phyloP scores from a whole-genome alignment of 1,140 invertebrate species.

The Anastrepha ludens region DNA sequence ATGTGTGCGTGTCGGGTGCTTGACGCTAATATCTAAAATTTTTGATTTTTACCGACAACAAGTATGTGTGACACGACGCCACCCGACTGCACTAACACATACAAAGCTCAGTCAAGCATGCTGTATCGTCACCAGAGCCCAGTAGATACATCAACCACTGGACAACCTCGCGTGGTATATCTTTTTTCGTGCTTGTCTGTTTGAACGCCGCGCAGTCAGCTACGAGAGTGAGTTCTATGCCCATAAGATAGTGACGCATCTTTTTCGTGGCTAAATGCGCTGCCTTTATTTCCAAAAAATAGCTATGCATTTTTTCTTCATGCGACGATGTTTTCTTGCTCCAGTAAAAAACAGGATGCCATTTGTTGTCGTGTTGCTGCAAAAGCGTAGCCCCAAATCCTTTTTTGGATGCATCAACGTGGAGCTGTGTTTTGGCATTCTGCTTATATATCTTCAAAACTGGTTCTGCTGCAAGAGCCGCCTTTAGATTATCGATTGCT shows the following conservation, averaged over 20 bases:
- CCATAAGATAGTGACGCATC: constrained; percentile 30
- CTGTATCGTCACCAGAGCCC: too few species aligned
- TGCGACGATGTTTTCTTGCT: constrained; percentile 67
- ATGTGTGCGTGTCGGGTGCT: too few species aligned
- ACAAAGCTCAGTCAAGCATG: too few species aligned
- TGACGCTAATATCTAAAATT: too few species aligned
- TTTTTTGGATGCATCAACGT: constrained; percentile 53
- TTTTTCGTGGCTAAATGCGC: constrained; percentile 33
- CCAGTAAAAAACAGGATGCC: constrained; percentile 56
- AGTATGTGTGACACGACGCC: too few species aligned
- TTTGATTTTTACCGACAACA: too few species aligned
- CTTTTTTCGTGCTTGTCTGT: not conserved
- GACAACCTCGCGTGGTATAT: not conserved
- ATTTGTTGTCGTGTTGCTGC: constrained; percentile 56
- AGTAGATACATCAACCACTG: constrained; percentile 44
- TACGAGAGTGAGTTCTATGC: constrained; percentile 1
- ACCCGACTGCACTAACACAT: too few species aligned
- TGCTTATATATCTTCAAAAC: constrained; percentile 27
- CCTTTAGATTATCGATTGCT: constrained; percentile 24
- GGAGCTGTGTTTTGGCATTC: constrained; percentile 43
- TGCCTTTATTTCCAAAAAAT: constrained; percentile 47
- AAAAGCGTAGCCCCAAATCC: constrained; percentile 60
- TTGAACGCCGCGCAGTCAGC: constrained; percentile 50
- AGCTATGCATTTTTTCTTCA: constrained; percentile 68
- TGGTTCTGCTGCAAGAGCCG: not conserved